Conservation (phyloP, 1,140 invertebrate species). For the Drosophila yakuba region DNA sequence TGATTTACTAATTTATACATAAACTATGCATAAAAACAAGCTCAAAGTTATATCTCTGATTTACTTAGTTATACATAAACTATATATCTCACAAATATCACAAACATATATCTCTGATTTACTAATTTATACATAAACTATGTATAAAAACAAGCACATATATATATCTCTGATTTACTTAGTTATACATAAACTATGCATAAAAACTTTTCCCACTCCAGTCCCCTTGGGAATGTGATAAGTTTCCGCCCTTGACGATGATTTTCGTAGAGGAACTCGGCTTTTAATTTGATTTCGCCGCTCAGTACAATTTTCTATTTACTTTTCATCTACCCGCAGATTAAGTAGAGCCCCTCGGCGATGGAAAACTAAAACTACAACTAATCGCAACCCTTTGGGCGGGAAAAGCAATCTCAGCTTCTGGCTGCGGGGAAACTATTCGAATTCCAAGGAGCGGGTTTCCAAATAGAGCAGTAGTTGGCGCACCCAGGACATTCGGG, state of each 20-base stretch:
- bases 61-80: too few relatives aligned
- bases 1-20: background rate
- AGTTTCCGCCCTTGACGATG: background rate
- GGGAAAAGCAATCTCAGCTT: constrained; percentile 64
- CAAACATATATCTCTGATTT: too few relatives aligned
- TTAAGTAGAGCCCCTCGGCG: constrained; percentile 6
- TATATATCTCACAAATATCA: too few relatives aligned
- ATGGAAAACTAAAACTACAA: constrained; percentile 13
- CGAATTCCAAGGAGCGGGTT: constrained; percentile 3
- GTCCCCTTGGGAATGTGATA: background rate
- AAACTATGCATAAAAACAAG: too few relatives aligned
- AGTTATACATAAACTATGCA: too few relatives aligned
- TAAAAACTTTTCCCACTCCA: too few relatives aligned
- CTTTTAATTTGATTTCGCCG: constrained; percentile 29
- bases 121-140: too few relatives aligned
- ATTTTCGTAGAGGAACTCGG: background rate
- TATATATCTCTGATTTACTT: too few relatives aligned
- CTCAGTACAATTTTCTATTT: constrained; percentile 15
- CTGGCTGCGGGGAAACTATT: constrained; percentile 52
- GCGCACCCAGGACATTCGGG: constrained; percentile 59
- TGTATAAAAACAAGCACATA: too few relatives aligned
- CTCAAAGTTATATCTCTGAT: too few relatives aligned
- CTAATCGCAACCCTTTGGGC: constrained; percentile 55
- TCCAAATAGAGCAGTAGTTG: constrained; percentile 10
- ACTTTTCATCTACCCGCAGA: constrained; percentile 36